Evolutionary conservation across 2,888 invertebrate species (phyloP), one percentile per base, ranked within the genome.

Genomic region (Agonum fuliginosum): DNA sequence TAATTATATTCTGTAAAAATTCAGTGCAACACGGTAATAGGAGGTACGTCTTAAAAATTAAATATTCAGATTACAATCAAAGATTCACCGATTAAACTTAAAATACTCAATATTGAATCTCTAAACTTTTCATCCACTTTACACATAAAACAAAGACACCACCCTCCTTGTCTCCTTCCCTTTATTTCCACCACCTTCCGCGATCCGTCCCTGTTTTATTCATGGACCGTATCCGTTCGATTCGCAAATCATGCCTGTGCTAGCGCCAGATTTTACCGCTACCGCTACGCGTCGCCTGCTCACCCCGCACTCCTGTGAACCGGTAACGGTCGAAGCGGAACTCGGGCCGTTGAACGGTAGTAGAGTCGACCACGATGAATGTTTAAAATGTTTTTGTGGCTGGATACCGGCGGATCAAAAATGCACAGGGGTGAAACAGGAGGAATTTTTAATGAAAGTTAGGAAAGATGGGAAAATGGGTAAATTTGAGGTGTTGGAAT

Each of bases 341-440:
- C 48, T 48, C 48, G 17, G 17, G 48, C 37, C n/a, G 37, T 37
- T 1, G 37, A n/a, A 12, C 37, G 37, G 37, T 37, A 3, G 37
- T 37, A 12, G 3, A 37, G 19, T 12, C 48, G 14, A n/a, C 27
- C n/a, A 27, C 62, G 30, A 62, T 62, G 62, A 62, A 62, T 62
- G 62, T 62, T 62, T 62, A 62, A 62, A 62, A 62, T 58, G 62
- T 27, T 62, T 62, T 62, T 30, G 48, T 48, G 34, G 37, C 37
- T 12, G 37, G 37, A 10, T 30, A 8, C 1, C 30, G 37, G 37
- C 12, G 37, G n/a, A 37, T 37, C 30, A 37, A 37, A 37, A 37
- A 37, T 37, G 8, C 8, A 37, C 12, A 37, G 12, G n/a, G 37
- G 30, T 30, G 30, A 8, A 30, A 30, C 30, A 10, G 6, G 3